Evolutionary conservation across 1,140 invertebrate genomes (phyloP).

Genomic region (Mya arenaria): DNA sequence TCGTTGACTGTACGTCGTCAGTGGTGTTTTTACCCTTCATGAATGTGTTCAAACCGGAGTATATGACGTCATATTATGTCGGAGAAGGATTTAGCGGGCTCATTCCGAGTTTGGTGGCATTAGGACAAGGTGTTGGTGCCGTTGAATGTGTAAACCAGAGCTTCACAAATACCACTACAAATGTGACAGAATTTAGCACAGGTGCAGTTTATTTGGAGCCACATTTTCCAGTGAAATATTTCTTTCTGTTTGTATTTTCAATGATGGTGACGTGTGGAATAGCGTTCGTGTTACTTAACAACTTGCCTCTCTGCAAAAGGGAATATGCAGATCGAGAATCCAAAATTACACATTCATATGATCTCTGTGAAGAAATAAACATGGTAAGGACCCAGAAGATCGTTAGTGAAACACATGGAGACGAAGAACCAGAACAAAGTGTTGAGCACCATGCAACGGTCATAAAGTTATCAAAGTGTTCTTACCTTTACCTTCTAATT

Average conservation of each 20-base stretch:
- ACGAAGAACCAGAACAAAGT: not conserved
- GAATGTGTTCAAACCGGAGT: conserved; percentile 88
- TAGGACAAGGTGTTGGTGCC: conserved; percentile 90
- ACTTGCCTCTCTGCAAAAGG: conserved; percentile 76
- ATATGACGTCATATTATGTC: conserved; percentile 86
- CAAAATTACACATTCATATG: conserved; percentile 14
- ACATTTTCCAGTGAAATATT: conserved; percentile 82
- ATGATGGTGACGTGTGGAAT: conserved; percentile 82
- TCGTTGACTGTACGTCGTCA: conserved; percentile 96
- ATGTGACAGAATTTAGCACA: conserved; percentile 65
- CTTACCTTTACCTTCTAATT: conserved; percentile 65
- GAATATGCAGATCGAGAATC: conserved; percentile 58
- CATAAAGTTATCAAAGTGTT: conserved; percentile 10
- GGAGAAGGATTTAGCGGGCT: conserved; percentile 94
- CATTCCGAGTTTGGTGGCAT: conserved; percentile 90
- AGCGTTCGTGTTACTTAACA: conserved; percentile 82
- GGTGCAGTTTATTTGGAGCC: conserved; percentile 68
- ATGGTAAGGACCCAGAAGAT: not conserved
- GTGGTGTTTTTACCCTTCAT: conserved; percentile 95
- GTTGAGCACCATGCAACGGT: not conserved
- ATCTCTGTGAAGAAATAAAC: not conserved
- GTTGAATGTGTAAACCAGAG: conserved; percentile 80
- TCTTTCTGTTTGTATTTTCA: conserved; percentile 87
- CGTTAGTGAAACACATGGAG: not conserved
- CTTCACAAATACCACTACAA: conserved; percentile 37